A percentile compares a stretch with the other conserved stretches of the same genome.
Evolutionary conservation across 2,888 invertebrate species (phyloP).

Genomic region (Hemistola chrysoprasaria): DNA sequence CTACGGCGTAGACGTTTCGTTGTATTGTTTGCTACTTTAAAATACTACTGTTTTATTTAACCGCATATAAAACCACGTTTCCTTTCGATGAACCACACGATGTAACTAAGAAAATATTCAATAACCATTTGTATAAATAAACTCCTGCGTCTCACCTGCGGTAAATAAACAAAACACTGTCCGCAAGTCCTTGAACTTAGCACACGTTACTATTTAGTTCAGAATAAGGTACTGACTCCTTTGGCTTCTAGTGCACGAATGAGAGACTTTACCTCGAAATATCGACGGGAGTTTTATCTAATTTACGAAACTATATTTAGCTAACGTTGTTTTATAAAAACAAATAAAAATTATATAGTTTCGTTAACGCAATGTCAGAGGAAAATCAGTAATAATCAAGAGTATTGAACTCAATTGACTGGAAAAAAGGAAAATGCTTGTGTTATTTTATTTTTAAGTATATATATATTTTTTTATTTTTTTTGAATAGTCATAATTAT

Average conservation of each 20-base stretch:
- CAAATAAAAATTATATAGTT: constrained; percentile 40
- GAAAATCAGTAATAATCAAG: constrained; percentile 23
- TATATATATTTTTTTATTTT: too few species aligned
- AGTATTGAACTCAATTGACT: constrained; percentile 35
- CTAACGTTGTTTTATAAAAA: constrained; percentile 44
- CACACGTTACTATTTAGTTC: constrained; percentile 41
- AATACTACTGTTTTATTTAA: neutral
- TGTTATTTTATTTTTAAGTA: too few species aligned
- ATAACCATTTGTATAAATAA: constrained; percentile 22
- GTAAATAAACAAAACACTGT: constrained; percentile 41
- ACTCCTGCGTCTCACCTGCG: constrained; percentile 43
- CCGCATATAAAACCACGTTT: constrained; percentile 3
- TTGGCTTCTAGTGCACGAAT: constrained; percentile 59
- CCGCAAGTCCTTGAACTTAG: constrained; percentile 66
- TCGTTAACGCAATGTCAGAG: constrained; percentile 10
- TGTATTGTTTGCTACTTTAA: neutral
- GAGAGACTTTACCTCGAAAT: constrained; percentile 48
- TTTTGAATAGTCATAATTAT: too few species aligned
- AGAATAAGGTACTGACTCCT: constrained; percentile 42
- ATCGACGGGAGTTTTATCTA: constrained; percentile 64
- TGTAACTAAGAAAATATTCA: constrained; percentile 4
- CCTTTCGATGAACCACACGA: constrained; percentile 1
- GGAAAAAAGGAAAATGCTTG: constrained; percentile 8
- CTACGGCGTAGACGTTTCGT: too few species aligned
- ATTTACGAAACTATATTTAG: constrained; percentile 66